Evolutionary conservation across 2,113 vertebrate species (phyloP), one percentile per base, ranked within the genome.

Genomic region (Peucedramus taeniatus): DNA sequence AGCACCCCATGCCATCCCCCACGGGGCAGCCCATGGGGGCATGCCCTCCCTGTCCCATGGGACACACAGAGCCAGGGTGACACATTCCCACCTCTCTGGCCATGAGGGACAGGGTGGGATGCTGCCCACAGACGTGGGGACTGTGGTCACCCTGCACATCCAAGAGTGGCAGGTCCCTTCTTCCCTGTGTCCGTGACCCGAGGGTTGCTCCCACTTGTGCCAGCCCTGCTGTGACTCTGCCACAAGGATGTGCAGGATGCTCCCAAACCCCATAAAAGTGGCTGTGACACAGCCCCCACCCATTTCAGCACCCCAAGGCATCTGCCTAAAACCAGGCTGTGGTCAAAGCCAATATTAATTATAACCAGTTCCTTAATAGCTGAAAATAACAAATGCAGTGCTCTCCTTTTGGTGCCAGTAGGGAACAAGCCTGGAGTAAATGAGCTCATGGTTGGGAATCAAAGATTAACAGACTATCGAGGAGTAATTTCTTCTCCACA

Each of bases 401-500:
- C 87, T 85, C 84, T 87, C 85, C 6, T 18, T 86, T 92, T 75
- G 76, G 88, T 8, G 72, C 92, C 93, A 78, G 94, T 83, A 64
- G 95, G 95, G 96, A 94, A 95, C 90, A 83, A 90, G 88, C 51
- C 80, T 87, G 47, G 88, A 92, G 92, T 86, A 94, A 97, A 96
- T 90, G 88, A 96, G 94, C 92, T 97, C 85, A 24, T 86, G 92
- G 92, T 75, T 95, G 78, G 93, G 87, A 95, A 96, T 96, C 90
- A 88, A 95, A 96, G 96, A 94, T 94, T 92, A 94, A 93, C 94
- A 90, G 82, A 88, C 94, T 94, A 96, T 94, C 71, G 26, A 90
- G 92, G 94, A 96, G 90, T 92, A 92, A 96, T 97, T 96, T 95
- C 93, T 94, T 81, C 94, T 95, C 94, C 88, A 88, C 83, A 33